These are phyloP conservation scores for Podiceps cristatus DNA, from an alignment of 2,113 vertebrate genomes.

Conservation along the genomic window DNA sequence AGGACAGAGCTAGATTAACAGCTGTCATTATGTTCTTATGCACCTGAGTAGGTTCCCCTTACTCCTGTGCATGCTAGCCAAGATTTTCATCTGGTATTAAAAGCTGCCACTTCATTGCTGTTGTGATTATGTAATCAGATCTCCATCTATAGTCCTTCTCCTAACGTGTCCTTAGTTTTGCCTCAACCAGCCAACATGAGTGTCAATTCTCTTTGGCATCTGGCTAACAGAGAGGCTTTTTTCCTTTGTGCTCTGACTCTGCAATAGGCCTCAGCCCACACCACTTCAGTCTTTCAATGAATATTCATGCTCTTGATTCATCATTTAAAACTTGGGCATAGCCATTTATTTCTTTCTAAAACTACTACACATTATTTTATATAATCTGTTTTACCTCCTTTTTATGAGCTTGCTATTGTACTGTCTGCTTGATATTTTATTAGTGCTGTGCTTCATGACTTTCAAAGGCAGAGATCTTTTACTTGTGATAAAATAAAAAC, in stretches of 20 bases:
- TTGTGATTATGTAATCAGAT: background rate
- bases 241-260: background rate
- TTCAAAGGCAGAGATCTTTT: slow-evolving; percentile 8
- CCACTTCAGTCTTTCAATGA: background rate
- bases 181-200: background rate
- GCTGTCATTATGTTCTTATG: background rate
- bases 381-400: slow-evolving; percentile 41
- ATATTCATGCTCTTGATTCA: background rate
- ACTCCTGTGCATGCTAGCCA: background rate
- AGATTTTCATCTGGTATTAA: background rate
- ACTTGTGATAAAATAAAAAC: background rate
- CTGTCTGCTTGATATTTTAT: background rate
- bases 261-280: background rate
- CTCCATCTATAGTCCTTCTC: background rate
- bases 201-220: background rate
- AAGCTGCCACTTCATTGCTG: background rate
- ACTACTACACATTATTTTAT: background rate
- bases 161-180: background rate
- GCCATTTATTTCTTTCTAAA: background rate
- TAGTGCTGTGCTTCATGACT: background rate
- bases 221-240: background rate
- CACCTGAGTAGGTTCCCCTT: background rate
- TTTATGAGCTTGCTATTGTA: slow-evolving; percentile 6
- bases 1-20: background rate
- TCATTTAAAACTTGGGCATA: background rate